Percentiles rank a stretch among this genome's conserved stretches.
These are phyloP conservation scores for Toxotes lorentzi DNA, from an alignment of 2,797 vertebrate genomes.

Conservation along the genomic window DNA sequence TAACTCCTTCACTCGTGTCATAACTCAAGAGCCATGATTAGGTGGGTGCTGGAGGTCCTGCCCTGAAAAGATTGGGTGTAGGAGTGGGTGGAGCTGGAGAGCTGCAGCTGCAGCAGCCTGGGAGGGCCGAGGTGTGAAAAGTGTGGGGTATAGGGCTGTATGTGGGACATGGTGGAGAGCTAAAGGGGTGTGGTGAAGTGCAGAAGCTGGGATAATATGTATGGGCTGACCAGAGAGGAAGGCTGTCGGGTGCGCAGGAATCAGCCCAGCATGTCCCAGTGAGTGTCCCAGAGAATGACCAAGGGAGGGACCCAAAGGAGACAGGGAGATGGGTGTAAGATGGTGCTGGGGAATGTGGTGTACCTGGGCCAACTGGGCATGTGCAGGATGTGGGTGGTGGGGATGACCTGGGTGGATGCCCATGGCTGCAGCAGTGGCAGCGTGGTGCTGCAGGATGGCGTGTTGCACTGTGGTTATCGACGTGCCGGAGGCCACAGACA, in stretches of 20 bases:
- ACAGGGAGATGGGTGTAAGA: slow-evolving; percentile 93
- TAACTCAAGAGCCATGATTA: slow-evolving; percentile 94
- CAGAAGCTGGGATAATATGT: slow-evolving; percentile 97
- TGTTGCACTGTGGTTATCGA: slow-evolving; percentile 97
- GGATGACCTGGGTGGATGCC: slow-evolving; percentile 89
- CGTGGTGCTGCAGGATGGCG: slow-evolving; percentile 96
- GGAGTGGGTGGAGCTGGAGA: slow-evolving; percentile 95
- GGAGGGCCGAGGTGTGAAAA: slow-evolving; percentile 90
- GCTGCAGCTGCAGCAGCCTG: slow-evolving; percentile 93
- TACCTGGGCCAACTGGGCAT: slow-evolving; percentile 94
- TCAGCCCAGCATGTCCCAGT: slow-evolving; percentile 92
- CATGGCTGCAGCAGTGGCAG: slow-evolving; percentile 90
- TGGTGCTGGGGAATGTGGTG: slow-evolving; percentile 98
- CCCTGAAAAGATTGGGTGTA: slow-evolving; percentile 99
- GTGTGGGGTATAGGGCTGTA: slow-evolving; percentile 93
- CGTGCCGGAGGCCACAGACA: slow-evolving; percentile 89
- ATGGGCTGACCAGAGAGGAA: slow-evolving; percentile 98
- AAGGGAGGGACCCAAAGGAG: slow-evolving; percentile 92
- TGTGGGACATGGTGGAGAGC: slow-evolving; percentile 96
- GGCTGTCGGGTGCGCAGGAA: slow-evolving; percentile 94
- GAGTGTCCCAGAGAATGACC: slow-evolving; percentile 94
- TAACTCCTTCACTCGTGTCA: slow-evolving; percentile 35
- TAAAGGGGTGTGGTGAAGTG: slow-evolving; percentile 94
- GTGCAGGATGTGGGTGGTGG: slow-evolving; percentile 91
- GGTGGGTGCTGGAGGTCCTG: slow-evolving; percentile 99